Evolutionary conservation across 2,888 invertebrate genomes (phyloP), one percentile per base, ranked within the genome.

Genomic region (Mactromeris polynyma): DNA sequence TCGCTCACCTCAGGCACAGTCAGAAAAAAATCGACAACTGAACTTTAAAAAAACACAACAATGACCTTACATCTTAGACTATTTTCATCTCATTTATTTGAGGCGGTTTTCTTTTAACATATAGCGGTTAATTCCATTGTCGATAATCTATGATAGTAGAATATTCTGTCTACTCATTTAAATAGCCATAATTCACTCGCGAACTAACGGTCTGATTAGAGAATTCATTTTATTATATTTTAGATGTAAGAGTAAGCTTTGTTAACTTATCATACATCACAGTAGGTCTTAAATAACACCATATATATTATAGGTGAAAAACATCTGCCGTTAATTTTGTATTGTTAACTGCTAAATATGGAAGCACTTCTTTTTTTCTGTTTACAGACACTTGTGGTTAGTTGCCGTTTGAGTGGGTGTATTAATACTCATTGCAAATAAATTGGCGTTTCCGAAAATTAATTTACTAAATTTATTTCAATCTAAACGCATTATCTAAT

Each of bases 151-250:
- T 64, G n/a, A 26, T 9, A 6, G 58, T 64, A 26, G 26, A 64
- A 64, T 26, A 26, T 7, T 26, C 26, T 64, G n/a, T 64, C 0
- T 21, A 9, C 26, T 64, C 26, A 64, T 64, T 64, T n/a, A 64
- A 64, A 64, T 64, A 64, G 58, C 26, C n/a, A 64, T 64, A 64
- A 26, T 64, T 64, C 26, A 64, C 58, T n/a, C 26, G 58, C 58
- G 58, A 64, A 64, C 58, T 64, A 26, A 26, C 11, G 58, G 26
- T 4, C 58, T 64, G 26, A 0, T 64, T 64, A 9, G 21, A n/a
- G 11, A 64, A 26, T 26, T 2, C 0, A n/a, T 9, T 64, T n/a
- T 64, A 64, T 64, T 64, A n/a, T 64, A n/a, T n/a, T 64, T n/a
- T 26, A 64, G 58, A 64, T 26, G 58, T 26, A 64, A 26, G 26